These are phyloP conservation scores for Heliconius erato DNA, from an alignment of 2,888 invertebrate species.

Conservation along the genomic window DNA sequence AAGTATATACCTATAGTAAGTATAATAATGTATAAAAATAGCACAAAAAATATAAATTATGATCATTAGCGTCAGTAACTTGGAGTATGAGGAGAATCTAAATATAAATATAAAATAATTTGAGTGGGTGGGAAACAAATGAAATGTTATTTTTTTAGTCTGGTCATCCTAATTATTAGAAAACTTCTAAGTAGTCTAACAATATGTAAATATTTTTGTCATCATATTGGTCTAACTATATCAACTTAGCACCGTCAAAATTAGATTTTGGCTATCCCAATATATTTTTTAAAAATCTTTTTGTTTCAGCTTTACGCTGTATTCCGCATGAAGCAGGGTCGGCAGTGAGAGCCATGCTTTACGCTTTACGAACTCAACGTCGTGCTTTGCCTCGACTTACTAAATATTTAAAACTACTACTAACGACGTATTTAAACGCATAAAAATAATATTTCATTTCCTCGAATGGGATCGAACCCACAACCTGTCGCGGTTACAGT, in stretches of 20 bases:
- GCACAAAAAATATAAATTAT: neutral
- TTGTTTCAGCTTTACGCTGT: neutral
- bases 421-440: no score
- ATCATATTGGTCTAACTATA: neutral
- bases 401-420: no score
- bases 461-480: no score
- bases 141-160: conserved; percentile 26
- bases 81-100: conserved; percentile 11
- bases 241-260: neutral
- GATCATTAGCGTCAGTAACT: neutral
- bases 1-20: no score
- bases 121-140: conserved; percentile 1
- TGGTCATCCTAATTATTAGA: neutral
- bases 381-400: neutral
- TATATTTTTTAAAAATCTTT: neutral
- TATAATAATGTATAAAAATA: neutral
- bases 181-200: conserved; percentile 25
- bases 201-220: neutral
- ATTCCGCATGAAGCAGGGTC: neutral
- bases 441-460: no score
- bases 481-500: no score
- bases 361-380: no score
- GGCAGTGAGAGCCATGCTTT: no score
- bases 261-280: neutral
- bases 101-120: neutral